These are phyloP conservation scores for Drosophila pallidifrons DNA, from an alignment of 1,140 invertebrate species.

Conservation along the genomic window DNA sequence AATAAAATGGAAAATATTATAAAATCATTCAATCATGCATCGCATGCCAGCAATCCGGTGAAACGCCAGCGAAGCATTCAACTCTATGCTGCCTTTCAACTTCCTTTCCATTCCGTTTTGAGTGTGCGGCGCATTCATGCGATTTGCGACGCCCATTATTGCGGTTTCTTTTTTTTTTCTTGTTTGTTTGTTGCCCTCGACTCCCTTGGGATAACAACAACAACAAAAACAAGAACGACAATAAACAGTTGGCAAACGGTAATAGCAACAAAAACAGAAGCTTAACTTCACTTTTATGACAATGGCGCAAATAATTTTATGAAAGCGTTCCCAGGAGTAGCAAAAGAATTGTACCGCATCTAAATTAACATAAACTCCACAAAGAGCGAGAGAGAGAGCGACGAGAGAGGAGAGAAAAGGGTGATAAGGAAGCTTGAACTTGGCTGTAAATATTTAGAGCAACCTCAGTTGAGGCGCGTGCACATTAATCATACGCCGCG, in stretches of 20 bases:
- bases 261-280: constrained; percentile 61
- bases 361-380: constrained; percentile 44
- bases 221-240: constrained; percentile 14
- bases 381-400: neutral
- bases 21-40: constrained; percentile 76
- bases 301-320: constrained; percentile 75
- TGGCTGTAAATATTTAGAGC: constrained; percentile 2
- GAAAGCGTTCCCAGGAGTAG: constrained; percentile 60
- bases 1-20: constrained; percentile 74
- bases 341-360: constrained; percentile 27
- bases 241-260: constrained; percentile 5
- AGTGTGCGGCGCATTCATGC: constrained; percentile 68
- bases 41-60: constrained; percentile 44
- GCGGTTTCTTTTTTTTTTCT: constrained; percentile 20
- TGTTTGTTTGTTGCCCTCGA: constrained; percentile 12
- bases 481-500: constrained; percentile 35
- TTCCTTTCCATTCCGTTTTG: constrained; percentile 5
- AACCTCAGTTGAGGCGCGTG: neutral
- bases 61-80: neutral
- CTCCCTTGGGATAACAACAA: constrained; percentile 13
- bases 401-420: neutral
- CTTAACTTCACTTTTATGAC: constrained; percentile 72
- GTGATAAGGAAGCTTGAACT: neutral
- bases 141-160: constrained; percentile 60
- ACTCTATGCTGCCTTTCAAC: constrained; percentile 1